Evolutionary conservation across 2,113 vertebrate genomes (phyloP).

Genomic region (Lagopus muta): DNA sequence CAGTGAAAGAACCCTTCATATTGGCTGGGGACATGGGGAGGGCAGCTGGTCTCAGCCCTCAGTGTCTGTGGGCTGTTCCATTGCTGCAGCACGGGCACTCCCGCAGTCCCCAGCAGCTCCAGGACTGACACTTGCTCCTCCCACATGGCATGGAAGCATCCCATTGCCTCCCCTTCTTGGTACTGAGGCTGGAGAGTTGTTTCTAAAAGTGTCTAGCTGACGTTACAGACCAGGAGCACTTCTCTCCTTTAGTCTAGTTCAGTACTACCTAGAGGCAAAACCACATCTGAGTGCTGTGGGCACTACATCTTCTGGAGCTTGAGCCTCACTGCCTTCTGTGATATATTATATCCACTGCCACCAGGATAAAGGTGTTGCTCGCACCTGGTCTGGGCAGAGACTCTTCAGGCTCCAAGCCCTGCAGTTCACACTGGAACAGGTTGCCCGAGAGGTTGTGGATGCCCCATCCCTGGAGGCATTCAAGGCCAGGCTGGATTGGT

Average conservation of each 20-base stretch:
- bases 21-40: accelerated
- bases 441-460: no score
- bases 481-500: no score
- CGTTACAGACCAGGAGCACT: background rate
- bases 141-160: accelerated
- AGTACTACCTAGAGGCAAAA: background rate
- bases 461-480: no score
- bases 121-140: background rate
- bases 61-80: background rate
- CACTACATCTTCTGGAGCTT: background rate
- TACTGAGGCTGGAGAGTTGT: background rate
- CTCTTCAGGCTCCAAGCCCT: background rate
- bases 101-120: accelerated
- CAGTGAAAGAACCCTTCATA: background rate
- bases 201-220: background rate
- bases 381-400: background rate
- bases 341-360: background rate
- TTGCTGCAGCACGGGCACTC: background rate
- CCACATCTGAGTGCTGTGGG: accelerated
- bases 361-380: background rate
- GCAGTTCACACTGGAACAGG: background rate
- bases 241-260: background rate
- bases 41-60: background rate
- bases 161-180: background rate
- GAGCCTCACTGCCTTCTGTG: background rate